Conservation (phyloP, 2,113 vertebrate genomes). For the Recurvirostra avosetta region DNA sequence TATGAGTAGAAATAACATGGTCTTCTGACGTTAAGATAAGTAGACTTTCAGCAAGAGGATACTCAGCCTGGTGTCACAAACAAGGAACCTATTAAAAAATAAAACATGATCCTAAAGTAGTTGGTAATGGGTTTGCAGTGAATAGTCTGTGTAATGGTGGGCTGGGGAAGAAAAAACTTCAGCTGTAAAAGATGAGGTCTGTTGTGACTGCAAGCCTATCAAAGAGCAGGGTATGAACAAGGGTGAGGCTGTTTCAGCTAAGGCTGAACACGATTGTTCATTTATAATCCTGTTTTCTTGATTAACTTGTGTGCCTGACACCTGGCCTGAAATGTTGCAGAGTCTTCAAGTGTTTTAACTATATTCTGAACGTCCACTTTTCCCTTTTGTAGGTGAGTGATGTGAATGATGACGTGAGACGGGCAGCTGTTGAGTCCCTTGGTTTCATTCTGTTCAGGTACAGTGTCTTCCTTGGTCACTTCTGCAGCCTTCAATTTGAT, state of each 20-base stretch:
- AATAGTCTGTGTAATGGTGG: neutral
- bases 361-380: neutral
- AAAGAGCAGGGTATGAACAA: neutral
- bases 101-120: neutral
- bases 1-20: neutral
- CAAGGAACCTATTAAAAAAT: neutral
- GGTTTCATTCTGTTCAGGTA: conserved; percentile 99
- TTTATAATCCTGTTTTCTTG: neutral
- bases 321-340: neutral
- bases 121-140: neutral
- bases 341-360: neutral
- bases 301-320: neutral
- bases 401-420: conserved; percentile 95
- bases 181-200: neutral
- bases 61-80: neutral
- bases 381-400: conserved; percentile 86
- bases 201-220: neutral
- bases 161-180: neutral
- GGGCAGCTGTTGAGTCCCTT: conserved; percentile 96
- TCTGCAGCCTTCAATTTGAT: neutral
- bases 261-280: neutral
- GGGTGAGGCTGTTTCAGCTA: neutral
- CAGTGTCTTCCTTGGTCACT: neutral
- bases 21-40: neutral
- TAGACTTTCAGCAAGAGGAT: neutral